These are phyloP conservation scores for Spicauda simplicius DNA, from an alignment of 2,888 invertebrate species.

Conservation along the genomic window DNA sequence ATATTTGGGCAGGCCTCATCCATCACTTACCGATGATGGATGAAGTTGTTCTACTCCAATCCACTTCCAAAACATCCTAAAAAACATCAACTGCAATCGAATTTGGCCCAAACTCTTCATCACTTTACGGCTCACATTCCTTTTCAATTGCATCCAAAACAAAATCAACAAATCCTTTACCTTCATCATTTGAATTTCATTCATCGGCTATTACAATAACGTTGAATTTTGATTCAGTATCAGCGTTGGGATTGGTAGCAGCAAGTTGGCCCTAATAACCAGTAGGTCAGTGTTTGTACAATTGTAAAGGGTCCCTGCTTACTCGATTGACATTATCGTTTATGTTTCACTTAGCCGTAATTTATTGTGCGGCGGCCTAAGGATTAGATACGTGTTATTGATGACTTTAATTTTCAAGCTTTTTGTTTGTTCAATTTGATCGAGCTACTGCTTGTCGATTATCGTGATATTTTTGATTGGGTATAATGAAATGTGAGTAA, in stretches of 20 bases:
- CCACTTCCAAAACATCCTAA: slow-evolving; percentile 46
- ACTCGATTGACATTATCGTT: slow-evolving; percentile 76
- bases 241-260: slow-evolving; percentile 43
- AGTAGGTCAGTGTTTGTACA: slow-evolving; percentile 72
- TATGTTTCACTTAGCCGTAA: slow-evolving; percentile 78
- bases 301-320: slow-evolving; percentile 71
- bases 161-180: slow-evolving; percentile 30
- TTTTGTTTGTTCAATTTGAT: slow-evolving; percentile 24
- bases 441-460: slow-evolving; percentile 16
- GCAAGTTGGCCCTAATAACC: slow-evolving; percentile 62
- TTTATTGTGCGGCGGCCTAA: slow-evolving; percentile 64
- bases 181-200: slow-evolving; percentile 26
- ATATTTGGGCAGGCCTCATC: slow-evolving; percentile 80
- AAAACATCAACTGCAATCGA: background rate
- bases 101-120: background rate
- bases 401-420: slow-evolving; percentile 45
- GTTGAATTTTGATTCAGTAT: slow-evolving; percentile 41
- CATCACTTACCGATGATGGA: slow-evolving; percentile 81
- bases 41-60: slow-evolving; percentile 58
- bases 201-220: background rate
- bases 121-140: slow-evolving; percentile 12
- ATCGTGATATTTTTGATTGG: slow-evolving; percentile 16
- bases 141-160: slow-evolving; percentile 7
- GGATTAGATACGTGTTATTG: slow-evolving; percentile 60
- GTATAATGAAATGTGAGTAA: background rate